These are phyloP conservation scores for Cavia aperea DNA, from an alignment of 2,113 vertebrate species.

Conservation along the genomic window DNA sequence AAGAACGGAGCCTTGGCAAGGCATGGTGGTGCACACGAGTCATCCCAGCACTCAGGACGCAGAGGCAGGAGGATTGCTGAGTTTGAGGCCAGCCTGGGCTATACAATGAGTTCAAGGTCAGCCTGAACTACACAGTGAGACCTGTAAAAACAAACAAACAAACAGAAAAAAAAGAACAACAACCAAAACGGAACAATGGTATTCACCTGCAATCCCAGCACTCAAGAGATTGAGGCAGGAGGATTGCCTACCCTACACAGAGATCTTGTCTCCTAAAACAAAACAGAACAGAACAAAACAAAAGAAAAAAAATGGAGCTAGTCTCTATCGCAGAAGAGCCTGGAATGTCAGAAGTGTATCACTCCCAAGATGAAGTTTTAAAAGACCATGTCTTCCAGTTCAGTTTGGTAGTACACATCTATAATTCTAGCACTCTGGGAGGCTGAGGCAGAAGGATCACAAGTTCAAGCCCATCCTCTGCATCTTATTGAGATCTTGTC, in stretches of 20 bases:
- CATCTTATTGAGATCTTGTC: too few relatives aligned
- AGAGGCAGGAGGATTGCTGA: background rate
- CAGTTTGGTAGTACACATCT: background rate
- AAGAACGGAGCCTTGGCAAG: background rate
- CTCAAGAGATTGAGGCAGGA: background rate
- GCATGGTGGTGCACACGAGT: background rate
- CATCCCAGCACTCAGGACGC: background rate
- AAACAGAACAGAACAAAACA: too few relatives aligned
- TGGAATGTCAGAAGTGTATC: background rate
- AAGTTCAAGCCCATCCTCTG: too few relatives aligned
- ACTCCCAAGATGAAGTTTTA: background rate
- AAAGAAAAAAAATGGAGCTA: background rate
- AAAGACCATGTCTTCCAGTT: background rate
- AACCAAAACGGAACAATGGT: too few relatives aligned
- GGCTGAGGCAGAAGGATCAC: too few relatives aligned
- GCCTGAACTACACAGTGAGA: too few relatives aligned
- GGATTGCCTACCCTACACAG: too few relatives aligned
- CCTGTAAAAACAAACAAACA: too few relatives aligned
- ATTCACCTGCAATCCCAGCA: background rate
- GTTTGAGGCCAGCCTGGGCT: too few relatives aligned
- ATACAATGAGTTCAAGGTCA: too few relatives aligned
- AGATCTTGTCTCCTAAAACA: background rate
- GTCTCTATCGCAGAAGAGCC: background rate
- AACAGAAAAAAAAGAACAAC: too few relatives aligned
- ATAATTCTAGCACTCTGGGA: too few relatives aligned